Evolutionary conservation across 2,797 vertebrate genomes (phyloP).

Genomic region (Neosilurus hyrtlii): DNA sequence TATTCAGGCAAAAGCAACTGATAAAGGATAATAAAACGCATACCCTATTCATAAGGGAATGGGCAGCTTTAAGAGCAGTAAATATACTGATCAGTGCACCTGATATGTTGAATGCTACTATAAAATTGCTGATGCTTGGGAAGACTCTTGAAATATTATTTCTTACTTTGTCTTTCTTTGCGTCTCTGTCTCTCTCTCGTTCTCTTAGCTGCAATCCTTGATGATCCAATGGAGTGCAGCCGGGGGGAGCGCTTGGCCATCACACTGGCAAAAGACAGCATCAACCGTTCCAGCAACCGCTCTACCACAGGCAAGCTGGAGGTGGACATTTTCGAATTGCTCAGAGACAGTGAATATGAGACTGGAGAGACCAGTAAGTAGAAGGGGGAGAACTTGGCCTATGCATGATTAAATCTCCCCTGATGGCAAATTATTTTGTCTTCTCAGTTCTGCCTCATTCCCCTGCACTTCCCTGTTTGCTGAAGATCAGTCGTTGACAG

Average conservation of each 20-base stretch:
- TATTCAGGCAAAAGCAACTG: too few relatives aligned
- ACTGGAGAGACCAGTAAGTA: conserved; percentile 97
- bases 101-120: neutral
- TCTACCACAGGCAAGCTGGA: conserved; percentile 91
- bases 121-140: neutral
- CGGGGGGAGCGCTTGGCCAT: conserved; percentile 96
- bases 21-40: too few relatives aligned
- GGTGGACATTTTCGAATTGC: conserved; percentile 97
- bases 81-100: conserved; percentile 3
- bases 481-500: conserved; percentile 3
- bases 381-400: neutral
- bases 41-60: too few relatives aligned
- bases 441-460: conserved; percentile 25
- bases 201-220: conserved; percentile 89
- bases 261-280: conserved; percentile 94
- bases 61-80: neutral
- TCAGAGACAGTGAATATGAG: conserved; percentile 97
- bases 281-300: conserved; percentile 90
- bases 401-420: conserved; percentile 18
- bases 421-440: conserved; percentile 19
- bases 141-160: neutral
- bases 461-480: neutral
- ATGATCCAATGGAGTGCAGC: conserved; percentile 99
- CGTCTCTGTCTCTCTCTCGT: conserved; percentile 26
- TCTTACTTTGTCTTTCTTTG: conserved; percentile 12